Percentiles rank a stretch among this genome's conserved stretches.
Conservation (phyloP, 2,113 vertebrate genomes). For the Tetrao urogallus region DNA sequence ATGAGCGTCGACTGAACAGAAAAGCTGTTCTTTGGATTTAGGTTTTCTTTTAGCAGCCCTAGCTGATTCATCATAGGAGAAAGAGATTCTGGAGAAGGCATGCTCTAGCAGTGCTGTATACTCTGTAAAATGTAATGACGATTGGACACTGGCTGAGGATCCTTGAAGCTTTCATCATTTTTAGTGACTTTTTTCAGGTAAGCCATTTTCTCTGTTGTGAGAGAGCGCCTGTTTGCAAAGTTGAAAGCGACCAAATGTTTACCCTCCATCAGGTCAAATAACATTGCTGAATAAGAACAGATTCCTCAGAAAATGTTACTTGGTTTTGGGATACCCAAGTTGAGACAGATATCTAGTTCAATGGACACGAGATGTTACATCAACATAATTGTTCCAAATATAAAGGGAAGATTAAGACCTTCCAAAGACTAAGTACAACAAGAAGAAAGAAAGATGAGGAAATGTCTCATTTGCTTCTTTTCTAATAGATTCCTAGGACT, state of each 20-base stretch:
- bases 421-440: background rate
- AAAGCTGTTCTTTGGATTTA: background rate
- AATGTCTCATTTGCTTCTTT: background rate
- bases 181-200: background rate
- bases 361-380: accelerated
- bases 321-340: background rate
- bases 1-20: background rate
- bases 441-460: background rate
- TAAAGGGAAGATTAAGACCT: background rate
- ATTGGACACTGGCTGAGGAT: background rate
- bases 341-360: background rate
- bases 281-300: background rate
- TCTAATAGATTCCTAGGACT: background rate
- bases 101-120: accelerated
- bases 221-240: background rate
- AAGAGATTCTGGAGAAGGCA: background rate
- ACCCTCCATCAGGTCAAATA: background rate
- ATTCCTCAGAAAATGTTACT: background rate
- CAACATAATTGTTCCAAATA: background rate
- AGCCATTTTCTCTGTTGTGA: background rate
- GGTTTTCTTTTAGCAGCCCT: background rate
- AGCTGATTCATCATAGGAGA: background rate
- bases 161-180: background rate
- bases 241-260: background rate
- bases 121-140: background rate